Percentiles rank a stretch among this genome's conserved stretches.
Evolutionary conservation across 1,140 invertebrate genomes (phyloP).

Genomic region (Agraylea sexmaculata): DNA sequence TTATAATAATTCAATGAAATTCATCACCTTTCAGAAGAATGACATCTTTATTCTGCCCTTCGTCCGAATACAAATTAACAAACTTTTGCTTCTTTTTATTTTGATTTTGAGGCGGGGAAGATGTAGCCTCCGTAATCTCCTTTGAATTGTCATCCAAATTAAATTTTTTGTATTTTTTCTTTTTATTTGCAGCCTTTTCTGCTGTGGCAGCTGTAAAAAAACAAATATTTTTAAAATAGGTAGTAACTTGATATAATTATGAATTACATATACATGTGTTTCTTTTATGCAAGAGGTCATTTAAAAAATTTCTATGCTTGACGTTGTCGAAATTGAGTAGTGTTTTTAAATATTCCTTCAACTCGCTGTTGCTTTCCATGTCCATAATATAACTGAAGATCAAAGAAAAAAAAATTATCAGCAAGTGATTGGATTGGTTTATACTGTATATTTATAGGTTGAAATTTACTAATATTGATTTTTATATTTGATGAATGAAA

Average conservation of each 20-base stretch:
- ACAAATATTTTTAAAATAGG: constrained; percentile 6
- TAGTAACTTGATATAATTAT: constrained; percentile 24
- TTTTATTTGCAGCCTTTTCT: constrained; percentile 29
- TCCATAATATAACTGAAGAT: constrained; percentile 45
- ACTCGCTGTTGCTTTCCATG: constrained; percentile 52
- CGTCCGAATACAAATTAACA: constrained; percentile 60
- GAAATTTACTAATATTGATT: too few relatives aligned
- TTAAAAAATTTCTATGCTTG: constrained; percentile 51
- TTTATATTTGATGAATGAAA: background rate
- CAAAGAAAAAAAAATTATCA: constrained; percentile 11
- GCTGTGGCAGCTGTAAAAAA: constrained; percentile 8
- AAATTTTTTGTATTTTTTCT: constrained; percentile 27
- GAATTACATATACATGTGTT: constrained; percentile 20
- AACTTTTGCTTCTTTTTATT: constrained; percentile 64
- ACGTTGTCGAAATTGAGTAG: constrained; percentile 50
- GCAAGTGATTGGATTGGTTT: too few relatives aligned
- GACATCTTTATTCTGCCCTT: constrained; percentile 53
- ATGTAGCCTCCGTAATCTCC: constrained; percentile 13
- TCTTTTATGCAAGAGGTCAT: constrained; percentile 47
- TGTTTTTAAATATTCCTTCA: constrained; percentile 57
- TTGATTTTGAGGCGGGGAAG: constrained; percentile 6
- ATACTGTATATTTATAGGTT: too few relatives aligned
- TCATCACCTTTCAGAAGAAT: constrained; percentile 51
- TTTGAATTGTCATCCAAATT: constrained; percentile 21
- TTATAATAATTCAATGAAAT: constrained; percentile 8